A percentile compares a stretch with the other conserved stretches of the same genome.
Evolutionary conservation across 2,797 vertebrate species (phyloP).

Genomic region (Trichosurus vulpecula): DNA sequence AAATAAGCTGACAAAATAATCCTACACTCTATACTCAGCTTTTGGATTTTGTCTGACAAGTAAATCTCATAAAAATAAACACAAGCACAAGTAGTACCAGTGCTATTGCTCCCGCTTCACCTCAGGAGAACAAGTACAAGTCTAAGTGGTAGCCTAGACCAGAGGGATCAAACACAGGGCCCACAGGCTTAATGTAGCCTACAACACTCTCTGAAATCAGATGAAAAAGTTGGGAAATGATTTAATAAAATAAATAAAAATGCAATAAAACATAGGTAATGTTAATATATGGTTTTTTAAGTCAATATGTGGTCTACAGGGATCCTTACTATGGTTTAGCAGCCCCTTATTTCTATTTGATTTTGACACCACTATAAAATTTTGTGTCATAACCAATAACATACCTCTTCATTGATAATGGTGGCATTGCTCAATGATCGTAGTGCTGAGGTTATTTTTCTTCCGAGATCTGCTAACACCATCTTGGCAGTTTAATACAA

Average conservation of each 20-base stretch:
- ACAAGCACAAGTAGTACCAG: slow-evolving; percentile 26
- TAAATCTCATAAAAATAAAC: slow-evolving; percentile 47
- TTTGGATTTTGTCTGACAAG: slow-evolving; percentile 4
- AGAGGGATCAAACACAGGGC: background rate
- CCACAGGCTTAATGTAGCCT: background rate
- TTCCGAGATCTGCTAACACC: slow-evolving; percentile 97
- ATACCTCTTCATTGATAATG: slow-evolving; percentile 98
- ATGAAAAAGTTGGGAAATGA: background rate
- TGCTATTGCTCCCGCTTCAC: background rate
- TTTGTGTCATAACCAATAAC: slow-evolving; percentile 38
- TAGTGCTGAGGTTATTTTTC: slow-evolving; percentile 98
- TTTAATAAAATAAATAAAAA: background rate
- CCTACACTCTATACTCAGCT: background rate
- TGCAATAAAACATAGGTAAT: background rate
- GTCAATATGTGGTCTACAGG: background rate
- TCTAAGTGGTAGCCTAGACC: background rate
- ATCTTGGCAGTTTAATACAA: slow-evolving; percentile 87
- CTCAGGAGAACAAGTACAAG: background rate
- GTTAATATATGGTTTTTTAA: background rate
- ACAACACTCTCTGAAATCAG: background rate
- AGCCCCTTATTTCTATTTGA: background rate
- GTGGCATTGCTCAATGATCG: slow-evolving; percentile 99
- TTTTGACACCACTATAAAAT: background rate
- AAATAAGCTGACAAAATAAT: slow-evolving; percentile 6
- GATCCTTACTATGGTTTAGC: background rate